These are phyloP conservation scores for Lepilemur ruficaudatus DNA, from an alignment of 2,797 vertebrate genomes.

Conservation along the genomic window DNA sequence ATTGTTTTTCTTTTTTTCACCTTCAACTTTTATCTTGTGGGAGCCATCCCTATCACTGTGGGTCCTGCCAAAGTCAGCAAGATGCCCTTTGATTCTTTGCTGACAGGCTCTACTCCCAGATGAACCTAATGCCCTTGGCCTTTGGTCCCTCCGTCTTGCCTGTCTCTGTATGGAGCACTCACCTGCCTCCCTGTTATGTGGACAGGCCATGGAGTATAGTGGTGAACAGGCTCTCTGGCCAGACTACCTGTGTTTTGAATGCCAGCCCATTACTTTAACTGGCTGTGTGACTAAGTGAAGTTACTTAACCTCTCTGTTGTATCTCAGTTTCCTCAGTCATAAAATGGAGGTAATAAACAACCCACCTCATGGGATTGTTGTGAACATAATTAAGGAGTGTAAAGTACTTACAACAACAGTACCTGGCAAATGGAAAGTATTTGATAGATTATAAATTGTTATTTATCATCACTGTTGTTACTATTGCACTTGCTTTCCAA, in stretches of 20 bases:
- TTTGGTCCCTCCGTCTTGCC: background rate
- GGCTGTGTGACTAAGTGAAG: background rate
- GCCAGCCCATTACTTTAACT: background rate
- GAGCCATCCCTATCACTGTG: background rate
- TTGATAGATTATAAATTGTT: background rate
- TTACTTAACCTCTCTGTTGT: background rate
- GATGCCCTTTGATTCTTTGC: background rate
- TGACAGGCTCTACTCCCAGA: background rate
- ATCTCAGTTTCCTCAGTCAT: background rate
- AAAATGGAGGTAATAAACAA: background rate
- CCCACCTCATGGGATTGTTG: background rate
- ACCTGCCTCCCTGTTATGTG: background rate
- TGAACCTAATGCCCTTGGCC: background rate
- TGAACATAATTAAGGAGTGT: background rate
- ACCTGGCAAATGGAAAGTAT: background rate
- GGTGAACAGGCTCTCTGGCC: background rate
- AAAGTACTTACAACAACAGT: background rate
- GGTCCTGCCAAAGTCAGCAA: background rate
- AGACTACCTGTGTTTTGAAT: background rate
- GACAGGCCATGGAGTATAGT: background rate
- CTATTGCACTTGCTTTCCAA: background rate
- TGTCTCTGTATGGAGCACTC: background rate
- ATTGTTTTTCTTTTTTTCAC: background rate
- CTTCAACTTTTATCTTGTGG: background rate
- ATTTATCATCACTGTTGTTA: background rate